Conservation (phyloP, 2,113 vertebrate genomes). For the Chionis minor region DNA sequence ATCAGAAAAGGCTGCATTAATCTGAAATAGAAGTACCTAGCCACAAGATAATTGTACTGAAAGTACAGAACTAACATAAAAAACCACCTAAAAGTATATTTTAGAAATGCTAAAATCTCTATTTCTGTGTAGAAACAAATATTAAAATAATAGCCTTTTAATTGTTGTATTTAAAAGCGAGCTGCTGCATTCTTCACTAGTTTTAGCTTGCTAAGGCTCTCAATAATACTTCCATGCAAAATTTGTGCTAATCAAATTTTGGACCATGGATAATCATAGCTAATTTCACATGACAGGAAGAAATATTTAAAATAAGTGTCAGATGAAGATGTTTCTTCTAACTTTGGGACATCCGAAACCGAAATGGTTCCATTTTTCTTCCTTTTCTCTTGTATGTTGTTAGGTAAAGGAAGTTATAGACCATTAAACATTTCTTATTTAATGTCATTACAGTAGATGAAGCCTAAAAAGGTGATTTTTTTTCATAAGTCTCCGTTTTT, state of each 20-base stretch:
- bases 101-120: background rate
- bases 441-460: background rate
- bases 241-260: background rate
- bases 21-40: background rate
- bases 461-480: background rate
- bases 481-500: background rate
- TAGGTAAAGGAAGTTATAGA: background rate
- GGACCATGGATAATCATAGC: background rate
- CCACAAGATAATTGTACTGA: background rate
- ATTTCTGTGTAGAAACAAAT: background rate
- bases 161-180: background rate
- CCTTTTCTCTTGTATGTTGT: background rate
- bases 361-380: background rate
- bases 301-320: background rate
- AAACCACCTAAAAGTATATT: rapidly evolving
- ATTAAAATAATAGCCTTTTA: background rate
- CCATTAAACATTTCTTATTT: background rate
- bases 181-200: background rate
- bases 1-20: background rate
- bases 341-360: background rate
- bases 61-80: background rate
- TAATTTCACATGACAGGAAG: background rate
- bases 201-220: background rate
- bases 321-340: background rate
- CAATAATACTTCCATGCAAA: background rate